Percentiles rank a stretch among this genome's conserved stretches.
phyloP scores from a whole-genome alignment of 2,797 vertebrate genomes.

The Myotis findleyi region DNA sequence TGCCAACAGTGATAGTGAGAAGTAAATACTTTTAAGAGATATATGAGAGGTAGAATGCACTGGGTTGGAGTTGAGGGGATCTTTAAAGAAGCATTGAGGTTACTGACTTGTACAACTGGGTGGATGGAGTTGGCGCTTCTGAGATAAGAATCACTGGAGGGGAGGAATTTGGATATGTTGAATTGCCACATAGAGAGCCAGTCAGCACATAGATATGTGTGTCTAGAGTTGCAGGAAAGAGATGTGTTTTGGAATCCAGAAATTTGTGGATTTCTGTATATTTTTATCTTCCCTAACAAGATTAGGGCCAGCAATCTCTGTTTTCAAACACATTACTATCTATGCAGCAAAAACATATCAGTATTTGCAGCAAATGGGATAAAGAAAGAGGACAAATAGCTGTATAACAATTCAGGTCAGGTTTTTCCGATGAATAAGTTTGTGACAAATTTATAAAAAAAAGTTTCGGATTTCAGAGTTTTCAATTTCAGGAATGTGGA shows the following conservation, averaged over 20 bases:
- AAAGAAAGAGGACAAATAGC: neutral
- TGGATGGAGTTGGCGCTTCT: neutral
- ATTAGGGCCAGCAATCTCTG: neutral
- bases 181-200: neutral
- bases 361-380: neutral
- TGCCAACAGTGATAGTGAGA: neutral
- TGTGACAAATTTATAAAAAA: constrained; percentile 36
- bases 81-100: neutral
- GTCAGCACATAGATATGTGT: neutral
- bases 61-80: neutral
- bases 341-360: neutral
- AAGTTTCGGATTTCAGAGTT: neutral
- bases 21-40: neutral
- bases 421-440: neutral
- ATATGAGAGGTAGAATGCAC: neutral
- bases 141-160: neutral
- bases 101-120: neutral
- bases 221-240: neutral
- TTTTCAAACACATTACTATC: neutral
- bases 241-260: neutral
- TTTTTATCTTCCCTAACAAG: neutral
- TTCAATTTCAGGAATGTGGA: neutral
- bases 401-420: neutral
- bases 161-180: neutral
- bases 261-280: neutral